Percentiles rank a stretch among this genome's conserved stretches.
Evolutionary conservation across 2,888 invertebrate genomes (phyloP).

Genomic region (Platycheirus albimanus): DNA sequence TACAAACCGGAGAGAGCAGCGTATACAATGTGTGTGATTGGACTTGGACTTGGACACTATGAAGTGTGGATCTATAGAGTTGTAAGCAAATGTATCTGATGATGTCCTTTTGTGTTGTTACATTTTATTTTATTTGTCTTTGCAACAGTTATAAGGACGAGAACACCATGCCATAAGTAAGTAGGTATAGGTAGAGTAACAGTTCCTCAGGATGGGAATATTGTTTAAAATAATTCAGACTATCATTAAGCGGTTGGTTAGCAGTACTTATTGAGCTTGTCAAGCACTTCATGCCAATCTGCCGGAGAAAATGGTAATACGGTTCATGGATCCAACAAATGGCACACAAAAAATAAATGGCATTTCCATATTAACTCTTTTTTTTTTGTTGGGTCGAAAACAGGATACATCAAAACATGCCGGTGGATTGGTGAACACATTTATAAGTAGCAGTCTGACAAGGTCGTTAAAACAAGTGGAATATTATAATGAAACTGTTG

Average conservation of each 20-base stretch:
- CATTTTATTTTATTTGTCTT: slow-evolving; percentile 70
- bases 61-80: neutral
- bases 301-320: slow-evolving; percentile 16
- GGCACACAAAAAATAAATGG: slow-evolving; percentile 55
- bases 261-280: slow-evolving; percentile 74
- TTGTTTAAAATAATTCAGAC: slow-evolving; percentile 75
- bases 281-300: slow-evolving; percentile 57
- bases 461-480: slow-evolving; percentile 64
- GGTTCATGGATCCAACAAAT: slow-evolving; percentile 21
- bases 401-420: slow-evolving; percentile 63
- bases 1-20: slow-evolving; percentile 51
- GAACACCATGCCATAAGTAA: neutral
- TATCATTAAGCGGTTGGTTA: slow-evolving; percentile 74
- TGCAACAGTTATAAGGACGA: slow-evolving; percentile 24
- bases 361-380: slow-evolving; percentile 10
- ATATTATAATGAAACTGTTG: neutral
- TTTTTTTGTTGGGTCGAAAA: slow-evolving; percentile 27
- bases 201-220: slow-evolving; percentile 14
- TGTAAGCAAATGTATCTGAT: slow-evolving; percentile 5
- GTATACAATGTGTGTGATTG: slow-evolving; percentile 58
- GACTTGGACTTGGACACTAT: slow-evolving; percentile 18
- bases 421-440: slow-evolving; percentile 63
- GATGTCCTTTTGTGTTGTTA: slow-evolving; percentile 57
- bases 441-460: slow-evolving; percentile 67
- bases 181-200: slow-evolving; percentile 52